Evolutionary conservation across 2,888 invertebrate genomes (phyloP).

Genomic region (Cephalotes varians): DNA sequence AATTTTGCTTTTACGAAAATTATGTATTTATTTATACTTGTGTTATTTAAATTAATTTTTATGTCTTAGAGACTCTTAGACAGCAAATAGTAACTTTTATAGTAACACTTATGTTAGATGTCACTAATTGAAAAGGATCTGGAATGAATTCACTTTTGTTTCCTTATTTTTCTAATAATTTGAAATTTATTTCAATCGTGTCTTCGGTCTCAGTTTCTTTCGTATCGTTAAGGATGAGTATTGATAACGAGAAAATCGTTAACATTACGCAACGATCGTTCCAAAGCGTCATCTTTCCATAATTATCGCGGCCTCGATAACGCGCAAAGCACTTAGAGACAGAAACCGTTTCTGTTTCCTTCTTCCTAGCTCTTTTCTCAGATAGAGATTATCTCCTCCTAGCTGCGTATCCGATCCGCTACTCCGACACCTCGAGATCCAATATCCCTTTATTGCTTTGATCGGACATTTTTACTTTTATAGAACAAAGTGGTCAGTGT

Average conservation of each 20-base stretch:
- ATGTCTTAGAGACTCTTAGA: too few relatives aligned
- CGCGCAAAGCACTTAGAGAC: conserved; percentile 36
- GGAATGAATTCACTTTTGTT: neutral
- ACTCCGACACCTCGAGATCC: neutral
- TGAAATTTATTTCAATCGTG: neutral
- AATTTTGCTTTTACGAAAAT: neutral
- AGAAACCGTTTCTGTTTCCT: conserved; percentile 16
- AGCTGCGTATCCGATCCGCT: conserved; percentile 29
- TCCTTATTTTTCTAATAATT: neutral
- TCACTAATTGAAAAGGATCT: neutral
- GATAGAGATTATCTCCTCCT: conserved; percentile 7
- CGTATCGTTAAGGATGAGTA: neutral
- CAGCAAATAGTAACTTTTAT: neutral
- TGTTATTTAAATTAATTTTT: neutral
- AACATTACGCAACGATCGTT: neutral
- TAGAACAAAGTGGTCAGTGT: conserved; percentile 41
- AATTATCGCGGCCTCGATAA: conserved; percentile 27
- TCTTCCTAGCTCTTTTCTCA: neutral
- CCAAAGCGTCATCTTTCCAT: conserved; percentile 4
- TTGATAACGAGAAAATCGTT: neutral
- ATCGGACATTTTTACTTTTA: conserved; percentile 46
- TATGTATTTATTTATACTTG: neutral
- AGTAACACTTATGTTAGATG: neutral
- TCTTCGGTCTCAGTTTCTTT: neutral
- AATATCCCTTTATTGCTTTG: conserved; percentile 34